Evolutionary conservation across 2,888 invertebrate genomes (phyloP), one percentile per base, ranked within the genome.

Genomic region (Protonemura montana): DNA sequence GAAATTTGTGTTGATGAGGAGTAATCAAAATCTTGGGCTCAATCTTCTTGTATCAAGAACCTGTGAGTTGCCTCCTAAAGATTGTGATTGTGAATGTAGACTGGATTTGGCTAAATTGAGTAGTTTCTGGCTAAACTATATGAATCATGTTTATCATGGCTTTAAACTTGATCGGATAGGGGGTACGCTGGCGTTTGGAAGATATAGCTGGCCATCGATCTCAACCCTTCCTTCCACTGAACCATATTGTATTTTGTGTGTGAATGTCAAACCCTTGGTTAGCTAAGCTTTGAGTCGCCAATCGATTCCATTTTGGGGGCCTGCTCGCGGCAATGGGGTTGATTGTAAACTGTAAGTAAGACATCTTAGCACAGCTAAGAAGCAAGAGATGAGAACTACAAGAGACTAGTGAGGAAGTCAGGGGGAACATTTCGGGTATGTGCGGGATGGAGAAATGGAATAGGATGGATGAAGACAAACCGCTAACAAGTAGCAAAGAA

Each of bases 401-500:
- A 3, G 59, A 59, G n/a, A 59, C 59, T 59, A 41, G 59, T 35
- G 35, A 78, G 13, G 78, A 78, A 78, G 78, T 78, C 78, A 78
- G 6, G 10, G 28, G n/a, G 78, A 21, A 26, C 5, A 25, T 26
- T 41, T 41, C 26, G 35, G 42, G 16, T 80, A 77, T 26, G n/a
- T 59, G 85, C 26, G 27, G 59, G 80, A 25, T 2, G 42, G 85
- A 6, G 42, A 59, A n/a, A 35, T n/a, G 81, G 35, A 29, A 42
- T n/a, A 42, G 59, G 29, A 27, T 28, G 78, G 29, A 77, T 6
- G 59, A 42, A 42, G 85, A 77, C 80, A 80, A 80, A 85, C 85
- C 85, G 29, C 85, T 85, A 85, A 78, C 85, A 85, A 85, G 80
- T 81, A 85, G 85, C 42, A 41, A 80, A 80, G 29, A 27, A 78